Evolutionary conservation across 2,113 vertebrate genomes (phyloP), one percentile per base, ranked within the genome.

Genomic region (Apteryx owenii): DNA sequence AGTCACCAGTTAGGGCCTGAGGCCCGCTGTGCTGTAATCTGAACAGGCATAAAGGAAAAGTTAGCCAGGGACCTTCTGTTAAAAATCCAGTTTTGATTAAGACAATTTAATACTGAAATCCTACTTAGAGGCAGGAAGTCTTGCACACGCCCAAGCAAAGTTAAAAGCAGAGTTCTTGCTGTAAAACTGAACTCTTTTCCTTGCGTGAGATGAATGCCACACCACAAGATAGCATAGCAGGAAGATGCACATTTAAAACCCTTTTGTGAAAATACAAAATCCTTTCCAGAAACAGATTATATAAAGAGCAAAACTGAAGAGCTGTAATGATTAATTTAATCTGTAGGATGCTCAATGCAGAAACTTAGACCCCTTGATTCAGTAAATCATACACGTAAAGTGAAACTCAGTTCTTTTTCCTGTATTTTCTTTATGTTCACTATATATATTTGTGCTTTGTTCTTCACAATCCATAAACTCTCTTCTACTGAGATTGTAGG

Each of bases 61-160:
- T 62, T 88, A 69, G n/a, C 48, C 56, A 56, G 38, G n/a, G 60
- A 86, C 13, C 13, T 40, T 91, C 65, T 76, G 56, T 68, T 64
- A 53, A 83, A 96, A 91, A 81, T 40, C 50, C 13, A 70, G 40
- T 66, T 91, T 83, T 90, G 75, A 75, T 95, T 91, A 87, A 82
- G 75, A 33, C 6, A 40, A 29, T 85, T 90, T 93, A 95, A 75
- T 71, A 62, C 46, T 64, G 76, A 78, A 75, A 84, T 79, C 73
- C 92, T 69, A 92, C 72, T 87, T 91, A 92, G 31, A 92, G 23
- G 42, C 18, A 87, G 25, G 4, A 90, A 82, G 62, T 42, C 70
- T 76, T 79, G 26, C 20, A 68, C 11, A 21, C 38, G 29, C 7
- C 61, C 22, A 81, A 66, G 15, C 3, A 64, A 90, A 82, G 19